Conservation (phyloP, 2,797 vertebrate species). For the Vipera latastei region DNA sequence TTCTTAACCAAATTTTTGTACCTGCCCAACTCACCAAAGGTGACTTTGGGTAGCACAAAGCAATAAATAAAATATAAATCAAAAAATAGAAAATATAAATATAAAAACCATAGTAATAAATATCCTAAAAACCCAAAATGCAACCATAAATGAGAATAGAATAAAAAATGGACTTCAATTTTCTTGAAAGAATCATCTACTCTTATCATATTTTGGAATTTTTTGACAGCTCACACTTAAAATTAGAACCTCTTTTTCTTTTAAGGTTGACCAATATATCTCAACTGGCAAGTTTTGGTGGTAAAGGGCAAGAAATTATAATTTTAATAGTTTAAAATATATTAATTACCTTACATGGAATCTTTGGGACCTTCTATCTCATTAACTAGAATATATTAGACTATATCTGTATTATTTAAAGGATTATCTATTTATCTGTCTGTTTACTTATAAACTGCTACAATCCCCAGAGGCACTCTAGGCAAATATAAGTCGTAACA, state of each 20-base stretch:
- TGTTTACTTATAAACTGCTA: neutral
- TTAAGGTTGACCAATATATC: neutral
- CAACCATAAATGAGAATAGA: neutral
- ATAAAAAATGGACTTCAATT: neutral
- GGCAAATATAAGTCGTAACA: neutral
- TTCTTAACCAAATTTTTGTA: neutral
- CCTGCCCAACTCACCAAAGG: neutral
- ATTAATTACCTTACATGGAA: neutral
- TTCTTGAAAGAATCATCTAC: neutral
- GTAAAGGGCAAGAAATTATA: neutral
- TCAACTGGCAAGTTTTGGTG: neutral
- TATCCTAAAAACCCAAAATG: neutral
- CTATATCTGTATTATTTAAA: slow-evolving; percentile 6
- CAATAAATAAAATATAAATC: neutral
- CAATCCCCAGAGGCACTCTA: neutral
- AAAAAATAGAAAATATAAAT: neutral
- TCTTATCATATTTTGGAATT: neutral
- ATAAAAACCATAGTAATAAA: neutral
- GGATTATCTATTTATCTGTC: neutral
- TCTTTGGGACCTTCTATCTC: neutral
- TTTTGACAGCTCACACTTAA: slow-evolving; percentile 10
- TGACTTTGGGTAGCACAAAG: neutral
- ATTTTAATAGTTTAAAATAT: neutral
- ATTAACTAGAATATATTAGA: neutral
- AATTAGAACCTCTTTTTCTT: neutral